These are phyloP conservation scores for Echinometra lucunter DNA, from an alignment of 53 echinoderm and acorn worm genomes.

Conservation along the genomic window DNA sequence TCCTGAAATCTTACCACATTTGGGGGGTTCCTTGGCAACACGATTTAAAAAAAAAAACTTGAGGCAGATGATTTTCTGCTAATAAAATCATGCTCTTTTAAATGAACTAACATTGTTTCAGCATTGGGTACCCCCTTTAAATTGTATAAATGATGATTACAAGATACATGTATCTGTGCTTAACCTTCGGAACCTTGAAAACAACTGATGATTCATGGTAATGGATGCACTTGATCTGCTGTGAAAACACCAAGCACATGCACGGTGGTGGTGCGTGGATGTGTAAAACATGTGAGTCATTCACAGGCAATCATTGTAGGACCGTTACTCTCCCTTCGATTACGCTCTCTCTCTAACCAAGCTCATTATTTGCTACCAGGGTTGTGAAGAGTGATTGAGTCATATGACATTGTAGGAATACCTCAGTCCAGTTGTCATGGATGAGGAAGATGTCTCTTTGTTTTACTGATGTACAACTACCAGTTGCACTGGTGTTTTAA, in stretches of 20 bases:
- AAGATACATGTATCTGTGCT: not conserved
- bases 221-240: not conserved
- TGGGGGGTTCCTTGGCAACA: too few relatives aligned
- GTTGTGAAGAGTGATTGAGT: constrained; percentile 18
- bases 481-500: not conserved
- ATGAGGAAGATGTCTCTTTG: not conserved
- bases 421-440: not conserved
- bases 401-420: constrained; percentile 17
- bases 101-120: too few relatives aligned
- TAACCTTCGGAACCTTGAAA: not conserved
- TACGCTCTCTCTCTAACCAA: not conserved
- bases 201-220: constrained; percentile 18
- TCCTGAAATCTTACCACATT: too few relatives aligned
- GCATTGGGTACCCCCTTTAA: too few relatives aligned
- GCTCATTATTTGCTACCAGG: not conserved
- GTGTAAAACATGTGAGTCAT: not conserved
- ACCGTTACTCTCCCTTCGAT: not conserved
- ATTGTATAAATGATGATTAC: too few relatives aligned
- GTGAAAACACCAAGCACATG: not conserved
- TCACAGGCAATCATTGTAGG: not conserved
- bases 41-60: too few relatives aligned
- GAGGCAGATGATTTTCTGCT: too few relatives aligned
- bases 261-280: constrained; percentile 1
- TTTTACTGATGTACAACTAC: not conserved
- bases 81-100: too few relatives aligned